Base-by-base conservation (phyloP, 2,888 invertebrate genomes). In the Mesodorylaimus sp. region DNA sequence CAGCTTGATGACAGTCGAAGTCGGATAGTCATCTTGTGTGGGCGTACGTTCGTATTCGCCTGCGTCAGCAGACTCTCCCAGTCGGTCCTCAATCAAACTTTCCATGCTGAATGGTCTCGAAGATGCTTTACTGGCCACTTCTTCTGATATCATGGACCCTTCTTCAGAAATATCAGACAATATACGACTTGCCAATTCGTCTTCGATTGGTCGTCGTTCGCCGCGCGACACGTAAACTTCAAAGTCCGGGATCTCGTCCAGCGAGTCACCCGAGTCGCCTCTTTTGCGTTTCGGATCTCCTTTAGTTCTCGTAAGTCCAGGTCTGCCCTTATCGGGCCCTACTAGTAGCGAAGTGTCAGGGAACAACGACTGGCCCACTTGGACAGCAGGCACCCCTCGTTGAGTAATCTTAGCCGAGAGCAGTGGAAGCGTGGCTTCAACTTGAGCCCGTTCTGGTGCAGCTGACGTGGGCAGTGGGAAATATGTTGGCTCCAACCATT, bases 171-270 rank as follows among this genome's bases (percentile, higher is more conserved):
- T 65, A 53, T 65, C 65, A 1, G 61, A 61, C 26, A 65, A 54
- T n/a, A 64, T 61, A 23, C 65, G 52, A 50, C 62, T 65, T 7
- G 65, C 64, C 26, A 65, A 58, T 47, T 65, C 64, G 39, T 64
- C 62, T 48, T 65, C 62, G 45, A 65, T 65, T 41, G 60, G 56
- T 29, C 64, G 54, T 16, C 57, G 32, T 29, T 46, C 46, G n/a
- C 38, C 39, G n/a, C n/a, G n/a, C n/a, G n/a, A n/a, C n/a, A n/a
- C n/a, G n/a, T n/a, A n/a, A n/a, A n/a, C n/a, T n/a, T n/a, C n/a
- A n/a, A n/a, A n/a, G n/a, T n/a, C n/a, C 39, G 32, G 37, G 3
- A 29, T 5, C 24, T 23, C 7, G 10, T 32, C 32, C 10, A 13
- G 32, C 10, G 32, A 32, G 32, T 32, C 32, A 32, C 32, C 13